Evolutionary conservation across 2,888 invertebrate species (phyloP).

Genomic region (Lottia gigantea): DNA sequence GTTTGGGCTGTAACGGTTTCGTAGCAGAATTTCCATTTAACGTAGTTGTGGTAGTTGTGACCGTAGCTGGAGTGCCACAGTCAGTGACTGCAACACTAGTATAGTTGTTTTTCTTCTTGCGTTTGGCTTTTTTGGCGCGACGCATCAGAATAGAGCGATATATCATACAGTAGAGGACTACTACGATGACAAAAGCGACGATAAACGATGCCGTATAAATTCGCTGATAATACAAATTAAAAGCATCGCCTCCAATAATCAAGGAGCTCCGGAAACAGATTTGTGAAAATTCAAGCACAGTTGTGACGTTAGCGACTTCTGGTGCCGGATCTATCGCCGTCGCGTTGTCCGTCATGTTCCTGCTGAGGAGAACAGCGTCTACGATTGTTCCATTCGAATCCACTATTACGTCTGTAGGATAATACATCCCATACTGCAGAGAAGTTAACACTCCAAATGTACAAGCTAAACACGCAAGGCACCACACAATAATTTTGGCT

Average conservation of each 20-base stretch:
- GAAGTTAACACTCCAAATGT: conserved; percentile 38
- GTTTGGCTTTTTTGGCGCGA: conserved; percentile 35
- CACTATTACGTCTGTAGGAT: not conserved
- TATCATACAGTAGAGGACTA: conserved; percentile 57
- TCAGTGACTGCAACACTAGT: conserved; percentile 24
- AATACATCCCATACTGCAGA: conserved; percentile 34
- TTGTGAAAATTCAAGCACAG: not conserved
- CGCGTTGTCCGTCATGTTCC: not conserved
- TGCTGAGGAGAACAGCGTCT: too few species aligned
- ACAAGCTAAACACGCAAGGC: conserved; percentile 35
- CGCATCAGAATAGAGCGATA: conserved; percentile 52
- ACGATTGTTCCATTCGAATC: not conserved
- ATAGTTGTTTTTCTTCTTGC: conserved; percentile 31
- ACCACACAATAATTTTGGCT: conserved; percentile 36
- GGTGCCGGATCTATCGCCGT: not conserved
- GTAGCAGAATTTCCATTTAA: conserved; percentile 3
- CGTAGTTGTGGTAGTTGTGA: conserved; percentile 13
- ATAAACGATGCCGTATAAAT: conserved; percentile 48
- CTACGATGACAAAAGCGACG: conserved; percentile 47
- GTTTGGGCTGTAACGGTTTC: conserved; percentile 8
- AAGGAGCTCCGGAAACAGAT: not conserved
- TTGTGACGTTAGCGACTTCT: not conserved
- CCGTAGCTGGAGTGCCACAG: not conserved
- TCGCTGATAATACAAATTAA: conserved; percentile 24
- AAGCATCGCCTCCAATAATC: not conserved